Evolutionary conservation across 1,140 invertebrate genomes (phyloP).

Genomic region (Eriocheir sinensis): DNA sequence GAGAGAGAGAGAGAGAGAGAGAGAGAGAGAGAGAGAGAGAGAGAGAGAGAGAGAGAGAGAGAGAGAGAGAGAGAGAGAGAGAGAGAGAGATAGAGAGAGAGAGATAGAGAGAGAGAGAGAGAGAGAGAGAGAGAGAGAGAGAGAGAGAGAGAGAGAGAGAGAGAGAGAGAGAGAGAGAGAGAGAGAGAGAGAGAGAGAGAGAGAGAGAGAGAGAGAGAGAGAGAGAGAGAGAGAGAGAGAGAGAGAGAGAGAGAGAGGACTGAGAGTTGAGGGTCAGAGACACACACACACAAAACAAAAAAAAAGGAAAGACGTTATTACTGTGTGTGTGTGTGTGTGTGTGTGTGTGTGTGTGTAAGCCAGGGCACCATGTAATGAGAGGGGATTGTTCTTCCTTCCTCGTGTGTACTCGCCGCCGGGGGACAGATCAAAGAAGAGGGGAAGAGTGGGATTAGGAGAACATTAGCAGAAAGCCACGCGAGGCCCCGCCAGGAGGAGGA

Average conservation of each 20-base stretch:
- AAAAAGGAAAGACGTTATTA: not conserved
- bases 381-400: not conserved
- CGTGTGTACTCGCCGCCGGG: not conserved
- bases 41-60: not conserved
- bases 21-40: not conserved
- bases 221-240: not conserved
- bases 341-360: conserved; percentile 11
- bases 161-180: not conserved
- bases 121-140: not conserved
- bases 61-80: not conserved
- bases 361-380: not conserved
- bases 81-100: no score
- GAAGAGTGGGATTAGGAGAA: not conserved
- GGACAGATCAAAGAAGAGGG: conserved; percentile 12
- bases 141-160: no score
- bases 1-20: not conserved
- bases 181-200: conserved; percentile 7
- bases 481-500: not conserved
- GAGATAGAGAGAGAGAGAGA: no score
- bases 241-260: not conserved
- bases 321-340: not conserved
- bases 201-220: not conserved
- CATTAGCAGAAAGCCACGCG: conserved; percentile 20
- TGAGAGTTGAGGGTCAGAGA: not conserved
- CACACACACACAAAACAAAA: not conserved